phyloP scores from a whole-genome alignment of 2,888 invertebrate species.

The Neria commutata region DNA sequence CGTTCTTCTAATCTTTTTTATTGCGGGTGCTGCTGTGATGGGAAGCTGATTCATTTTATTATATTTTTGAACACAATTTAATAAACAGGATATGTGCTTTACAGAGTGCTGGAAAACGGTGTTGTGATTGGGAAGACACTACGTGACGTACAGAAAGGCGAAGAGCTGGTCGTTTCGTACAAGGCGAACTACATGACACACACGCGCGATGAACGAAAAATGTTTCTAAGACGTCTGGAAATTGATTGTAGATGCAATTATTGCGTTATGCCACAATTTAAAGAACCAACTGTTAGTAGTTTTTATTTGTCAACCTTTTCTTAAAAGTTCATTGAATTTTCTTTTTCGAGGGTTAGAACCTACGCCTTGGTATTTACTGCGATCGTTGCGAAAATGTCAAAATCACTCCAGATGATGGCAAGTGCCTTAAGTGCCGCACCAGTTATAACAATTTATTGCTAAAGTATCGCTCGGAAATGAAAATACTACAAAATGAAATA shows the following conservation, averaged over 20 bases:
- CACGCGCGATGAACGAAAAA: constrained; percentile 3
- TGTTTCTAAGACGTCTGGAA: constrained; percentile 19
- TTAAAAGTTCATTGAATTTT: not conserved
- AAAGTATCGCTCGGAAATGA: constrained; percentile 28
- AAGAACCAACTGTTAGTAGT: constrained; percentile 29
- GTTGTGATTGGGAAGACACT: constrained; percentile 31
- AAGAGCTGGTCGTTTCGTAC: constrained; percentile 32
- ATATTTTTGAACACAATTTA: not conserved
- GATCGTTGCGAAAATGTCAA: constrained; percentile 18
- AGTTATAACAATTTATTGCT: constrained; percentile 26
- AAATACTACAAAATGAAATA: constrained; percentile 28
- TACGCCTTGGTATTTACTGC: constrained; percentile 32
- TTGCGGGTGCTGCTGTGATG: too few species aligned
- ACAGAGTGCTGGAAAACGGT: constrained; percentile 34
- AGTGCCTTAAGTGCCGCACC: constrained; percentile 29
- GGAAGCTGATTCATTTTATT: not conserved
- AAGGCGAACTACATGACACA: constrained; percentile 31
- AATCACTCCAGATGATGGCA: constrained; percentile 27
- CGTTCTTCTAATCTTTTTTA: too few species aligned
- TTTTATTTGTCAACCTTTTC: not conserved
- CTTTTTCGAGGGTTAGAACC: constrained; percentile 22
- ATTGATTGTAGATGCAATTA: constrained; percentile 19
- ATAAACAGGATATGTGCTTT: constrained; percentile 8
- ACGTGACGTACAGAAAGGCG: constrained; percentile 29
- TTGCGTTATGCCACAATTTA: constrained; percentile 22